Evolutionary conservation across 2,888 invertebrate genomes (phyloP), one percentile per base, ranked within the genome.

Genomic region (Norana najaformis): DNA sequence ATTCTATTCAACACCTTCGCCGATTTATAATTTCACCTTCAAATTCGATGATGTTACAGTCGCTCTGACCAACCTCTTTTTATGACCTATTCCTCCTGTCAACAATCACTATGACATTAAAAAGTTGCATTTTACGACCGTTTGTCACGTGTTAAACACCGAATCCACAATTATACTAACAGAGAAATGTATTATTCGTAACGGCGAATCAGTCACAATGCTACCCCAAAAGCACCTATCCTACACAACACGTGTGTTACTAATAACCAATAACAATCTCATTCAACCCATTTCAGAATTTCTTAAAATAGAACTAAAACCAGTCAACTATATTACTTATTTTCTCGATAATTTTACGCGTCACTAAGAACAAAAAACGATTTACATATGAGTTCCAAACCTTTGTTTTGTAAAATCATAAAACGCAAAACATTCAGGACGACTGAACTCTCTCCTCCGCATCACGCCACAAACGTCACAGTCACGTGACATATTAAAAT

Each of bases 401-500:
- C n/a, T n/a, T 69, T 69, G 30, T 30, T 69, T 69, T 69, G 30
- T 8, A n/a, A n/a, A 69, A n/a, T 69, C 69, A 69, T 69, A 69
- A 69, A 30, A 69, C 69, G 69, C 69, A 69, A 69, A 69, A 69
- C 30, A 16, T 5, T 69, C 47, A 69, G 69, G 30, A 16, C 69
- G n/a, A 69, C 69, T n/a, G 69, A 69, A 69, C 69, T n/a, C 30
- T 69, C 69, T 69, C 69, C 69, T 69, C 69, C 69, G n/a, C 69
- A 69, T 69, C 69, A 69, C 69, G 69, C 69, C 69, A 69, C 69
- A n/a, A 13, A 69, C 69, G 69, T 69, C 69, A 69, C 69, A 5
- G 30, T 11, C 69, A 69, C 69, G 69, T 69, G 69, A 69, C 69
- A 69, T 16, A 69, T 8, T 30, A 8, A 6, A 5, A 30, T 69